Evolutionary conservation across 2,113 vertebrate genomes (phyloP).

Genomic region (Hyla sarda): DNA sequence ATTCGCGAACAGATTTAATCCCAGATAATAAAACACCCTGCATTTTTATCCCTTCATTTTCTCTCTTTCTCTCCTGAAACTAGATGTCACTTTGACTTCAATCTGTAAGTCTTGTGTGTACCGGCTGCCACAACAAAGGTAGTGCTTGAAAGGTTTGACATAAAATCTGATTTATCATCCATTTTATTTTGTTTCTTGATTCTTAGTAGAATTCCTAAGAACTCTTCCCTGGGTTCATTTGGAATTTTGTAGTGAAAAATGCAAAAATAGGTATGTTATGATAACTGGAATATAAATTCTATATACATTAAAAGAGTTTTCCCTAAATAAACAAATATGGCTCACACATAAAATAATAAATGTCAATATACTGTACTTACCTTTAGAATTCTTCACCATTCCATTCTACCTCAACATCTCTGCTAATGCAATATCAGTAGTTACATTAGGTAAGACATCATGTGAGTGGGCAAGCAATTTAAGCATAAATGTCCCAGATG

Average conservation of each 20-base stretch:
- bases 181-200: not conserved
- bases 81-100: not conserved
- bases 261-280: not conserved
- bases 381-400: not conserved
- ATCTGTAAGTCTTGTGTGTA: not conserved
- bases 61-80: not conserved
- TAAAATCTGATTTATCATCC: not conserved
- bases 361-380: too few species aligned
- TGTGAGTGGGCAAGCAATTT: not conserved
- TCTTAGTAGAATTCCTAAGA: not conserved
- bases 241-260: not conserved
- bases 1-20: constrained; percentile 34
- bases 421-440: too few species aligned
- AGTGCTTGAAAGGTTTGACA: not conserved
- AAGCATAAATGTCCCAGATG: too few species aligned
- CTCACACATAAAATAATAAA: not conserved
- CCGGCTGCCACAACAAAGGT: not conserved
- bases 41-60: constrained; percentile 12
- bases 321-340: not conserved
- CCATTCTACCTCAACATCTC: too few species aligned
- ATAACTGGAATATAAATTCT: not conserved
- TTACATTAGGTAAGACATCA: not conserved
- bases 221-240: not conserved
- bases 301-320: not conserved
- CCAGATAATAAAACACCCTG: constrained; percentile 30